A percentile compares a stretch with the other conserved stretches of the same genome.
phyloP scores from a whole-genome alignment of 92 coral and sea anemone genomes.

The Palythoa heliodiscus region DNA sequence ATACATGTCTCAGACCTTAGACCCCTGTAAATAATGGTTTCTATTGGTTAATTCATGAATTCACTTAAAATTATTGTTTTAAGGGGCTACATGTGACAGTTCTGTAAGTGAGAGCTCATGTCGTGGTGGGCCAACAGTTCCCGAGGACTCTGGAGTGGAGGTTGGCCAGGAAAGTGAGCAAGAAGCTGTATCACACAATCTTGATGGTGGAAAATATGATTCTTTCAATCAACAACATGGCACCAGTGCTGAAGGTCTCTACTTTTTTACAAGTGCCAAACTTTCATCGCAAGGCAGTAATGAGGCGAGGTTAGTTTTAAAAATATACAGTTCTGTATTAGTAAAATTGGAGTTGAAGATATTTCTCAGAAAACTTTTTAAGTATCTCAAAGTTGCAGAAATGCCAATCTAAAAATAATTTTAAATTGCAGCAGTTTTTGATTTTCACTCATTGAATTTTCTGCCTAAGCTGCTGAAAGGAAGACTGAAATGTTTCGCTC shows the following conservation, averaged over 20 bases:
- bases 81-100: conserved; percentile 4
- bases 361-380: background rate
- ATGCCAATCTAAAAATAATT: too few relatives aligned
- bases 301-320: conserved; percentile 44
- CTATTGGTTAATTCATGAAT: background rate
- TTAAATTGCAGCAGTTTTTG: too few relatives aligned
- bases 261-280: conserved; percentile 46
- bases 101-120: conserved; percentile 36
- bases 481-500: too few relatives aligned
- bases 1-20: too few relatives aligned
- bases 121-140: conserved; percentile 53
- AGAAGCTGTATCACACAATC: conserved; percentile 42
- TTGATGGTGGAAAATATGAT: background rate
- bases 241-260: conserved; percentile 25
- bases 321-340: background rate
- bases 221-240: conserved; percentile 2
- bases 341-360: background rate
- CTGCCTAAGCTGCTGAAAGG: too few relatives aligned
- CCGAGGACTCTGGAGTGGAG: conserved; percentile 89
- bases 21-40: background rate
- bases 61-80: background rate
- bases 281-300: conserved; percentile 17
- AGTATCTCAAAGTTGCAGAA: background rate
- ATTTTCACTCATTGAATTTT: too few relatives aligned
- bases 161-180: conserved; percentile 90